Conservation (phyloP, 2,113 vertebrate genomes). For the Oncorhynchus clarkii region DNA sequence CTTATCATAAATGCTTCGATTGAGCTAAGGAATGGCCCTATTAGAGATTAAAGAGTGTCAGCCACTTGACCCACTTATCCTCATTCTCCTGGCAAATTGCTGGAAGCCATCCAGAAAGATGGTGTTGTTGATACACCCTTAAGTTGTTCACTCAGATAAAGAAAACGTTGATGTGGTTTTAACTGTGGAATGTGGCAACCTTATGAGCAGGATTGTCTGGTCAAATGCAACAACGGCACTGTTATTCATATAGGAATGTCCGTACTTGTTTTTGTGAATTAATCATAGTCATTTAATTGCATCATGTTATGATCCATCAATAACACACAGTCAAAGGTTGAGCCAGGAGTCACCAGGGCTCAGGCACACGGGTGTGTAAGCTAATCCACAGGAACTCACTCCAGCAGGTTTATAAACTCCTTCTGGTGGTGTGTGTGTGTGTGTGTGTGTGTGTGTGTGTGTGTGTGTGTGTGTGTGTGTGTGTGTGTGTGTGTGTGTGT, state of each 20-base stretch:
- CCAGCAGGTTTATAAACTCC: constrained; percentile 45
- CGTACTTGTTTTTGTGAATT: constrained; percentile 31
- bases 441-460: background rate
- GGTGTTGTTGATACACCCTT: background rate
- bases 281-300: constrained; percentile 47
- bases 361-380: constrained; percentile 47
- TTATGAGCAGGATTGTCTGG: background rate
- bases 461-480: constrained; percentile 11
- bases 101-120: constrained; percentile 38
- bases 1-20: constrained; percentile 61
- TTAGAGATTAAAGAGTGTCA: constrained; percentile 54
- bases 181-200: background rate
- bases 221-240: no score
- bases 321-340: constrained; percentile 23
- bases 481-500: constrained; percentile 25
- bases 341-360: constrained; percentile 32
- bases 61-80: constrained; percentile 65
- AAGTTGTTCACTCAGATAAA: no score
- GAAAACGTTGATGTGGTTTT: background rate
- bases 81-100: constrained; percentile 47
- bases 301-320: constrained; percentile 32
- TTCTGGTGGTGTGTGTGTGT: background rate
- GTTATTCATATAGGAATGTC: no score
- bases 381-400: constrained; percentile 51
- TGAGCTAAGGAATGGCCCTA: constrained; percentile 53